A percentile compares a stretch with the other conserved stretches of the same genome.
These are phyloP conservation scores for Rhogogaster chlorosoma DNA, from an alignment of 2,888 invertebrate genomes.

Conservation along the genomic window DNA sequence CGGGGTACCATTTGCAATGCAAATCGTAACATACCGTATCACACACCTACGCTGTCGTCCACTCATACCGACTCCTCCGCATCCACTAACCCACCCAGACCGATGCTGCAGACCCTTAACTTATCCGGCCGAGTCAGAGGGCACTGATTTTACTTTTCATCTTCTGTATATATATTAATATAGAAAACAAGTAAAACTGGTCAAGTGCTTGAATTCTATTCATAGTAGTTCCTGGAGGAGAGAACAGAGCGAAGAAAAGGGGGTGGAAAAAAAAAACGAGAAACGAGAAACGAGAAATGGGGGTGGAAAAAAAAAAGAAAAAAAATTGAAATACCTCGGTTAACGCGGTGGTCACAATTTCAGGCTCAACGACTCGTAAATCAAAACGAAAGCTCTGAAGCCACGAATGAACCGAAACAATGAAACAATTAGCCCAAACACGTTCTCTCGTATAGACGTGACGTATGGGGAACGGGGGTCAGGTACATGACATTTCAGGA, in stretches of 20 bases:
- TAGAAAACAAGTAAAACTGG: not conserved
- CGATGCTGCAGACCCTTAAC: slow-evolving; percentile 31
- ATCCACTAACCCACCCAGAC: slow-evolving; percentile 7
- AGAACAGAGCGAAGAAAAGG: not conserved
- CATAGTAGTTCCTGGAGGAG: not conserved
- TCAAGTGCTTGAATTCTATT: not conserved
- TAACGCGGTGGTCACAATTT: not conserved
- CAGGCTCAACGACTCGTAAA: slow-evolving; percentile 7
- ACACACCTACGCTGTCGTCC: slow-evolving; percentile 53
- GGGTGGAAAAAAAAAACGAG: not conserved
- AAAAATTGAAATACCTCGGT: not conserved
- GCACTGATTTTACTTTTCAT: slow-evolving; percentile 34
- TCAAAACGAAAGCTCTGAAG: slow-evolving; percentile 31
- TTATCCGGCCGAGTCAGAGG: not conserved
- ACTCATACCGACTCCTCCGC: slow-evolving; percentile 17
- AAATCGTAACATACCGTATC: slow-evolving; percentile 73
- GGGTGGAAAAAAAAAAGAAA: not conserved
- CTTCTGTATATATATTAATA: not conserved
- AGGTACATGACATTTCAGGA: slow-evolving; percentile 38
- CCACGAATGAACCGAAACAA: slow-evolving; percentile 37
- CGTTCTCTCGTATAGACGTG: slow-evolving; percentile 28
- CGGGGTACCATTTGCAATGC: slow-evolving; percentile 74
- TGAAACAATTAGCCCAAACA: slow-evolving; percentile 55
- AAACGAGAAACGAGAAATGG: not conserved
- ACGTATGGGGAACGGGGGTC: slow-evolving; percentile 44